Evolutionary conservation across 2,113 vertebrate genomes (phyloP).

Genomic region (Potamarius usumacintae): DNA sequence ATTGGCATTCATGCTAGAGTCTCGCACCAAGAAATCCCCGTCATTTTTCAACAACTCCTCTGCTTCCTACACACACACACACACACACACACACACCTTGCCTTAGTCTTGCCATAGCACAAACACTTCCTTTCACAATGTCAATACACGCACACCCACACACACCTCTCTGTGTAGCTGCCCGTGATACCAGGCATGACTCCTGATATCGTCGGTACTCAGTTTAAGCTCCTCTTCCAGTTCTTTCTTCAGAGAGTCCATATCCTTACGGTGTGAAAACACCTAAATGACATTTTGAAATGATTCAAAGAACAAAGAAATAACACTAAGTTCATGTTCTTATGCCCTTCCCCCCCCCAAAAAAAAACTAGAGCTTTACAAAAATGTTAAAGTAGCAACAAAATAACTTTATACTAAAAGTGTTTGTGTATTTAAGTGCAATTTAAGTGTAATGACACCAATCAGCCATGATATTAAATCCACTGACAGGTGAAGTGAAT

Average conservation of each 20-base stretch:
- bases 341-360: neutral
- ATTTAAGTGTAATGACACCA: too few relatives aligned
- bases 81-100: neutral
- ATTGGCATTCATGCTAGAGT: conserved; percentile 68
- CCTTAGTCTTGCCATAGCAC: neutral
- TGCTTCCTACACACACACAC: conserved; percentile 69
- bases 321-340: neutral
- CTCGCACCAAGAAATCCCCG: conserved; percentile 84
- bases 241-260: conserved; percentile 78
- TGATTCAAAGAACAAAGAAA: neutral
- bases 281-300: neutral
- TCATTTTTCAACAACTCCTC: conserved; percentile 77
- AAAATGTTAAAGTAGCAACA: too few relatives aligned
- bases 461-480: too few relatives aligned
- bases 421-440: too few relatives aligned
- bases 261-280: conserved; percentile 60
- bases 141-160: neutral
- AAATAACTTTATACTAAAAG: too few relatives aligned
- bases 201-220: conserved; percentile 73
- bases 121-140: neutral
- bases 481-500: too few relatives aligned
- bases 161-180: conserved; percentile 74
- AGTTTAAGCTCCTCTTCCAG: conserved; percentile 81
- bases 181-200: conserved; percentile 85
- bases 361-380: neutral